Evolutionary conservation across 2,113 vertebrate species (phyloP), one percentile per base, ranked within the genome.

Genomic region (Mesoclemmys tuberculata): DNA sequence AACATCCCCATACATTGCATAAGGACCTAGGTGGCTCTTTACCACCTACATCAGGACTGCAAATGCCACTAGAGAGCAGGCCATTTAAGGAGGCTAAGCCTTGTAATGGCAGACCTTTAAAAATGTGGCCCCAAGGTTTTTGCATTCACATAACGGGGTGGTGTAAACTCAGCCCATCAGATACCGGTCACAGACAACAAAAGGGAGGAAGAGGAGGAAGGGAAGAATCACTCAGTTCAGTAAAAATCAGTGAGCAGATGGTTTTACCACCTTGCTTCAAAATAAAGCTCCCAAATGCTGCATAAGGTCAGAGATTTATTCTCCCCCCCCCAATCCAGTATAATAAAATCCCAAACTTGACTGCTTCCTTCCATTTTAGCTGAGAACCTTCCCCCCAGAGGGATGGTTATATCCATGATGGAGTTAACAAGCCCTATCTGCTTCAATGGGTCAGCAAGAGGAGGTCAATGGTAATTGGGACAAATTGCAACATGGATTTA

Each of bases 231-330:
- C 84, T 92, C 11, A 0, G 84, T 82, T 85, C 95, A 24, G 55
- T 44, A 80, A 92, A 90, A 93, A 93, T 84, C 97, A 96, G 90
- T 91, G 93, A 96, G 93, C 96, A 97, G 95, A 96, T 97, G 96
- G 91, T 80, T 38, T 71, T 71, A n/a, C n/a, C n/a, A 71, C 64
- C 91, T 96, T 96, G 93, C 93, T 80, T 71, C 1, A 4, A 87
- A 94, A 79, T 79, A 51, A 58, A 92, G 91, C 92, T 95, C 90
- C 49, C 49, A 90, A 85, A 86, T 6, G 1, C 1, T 0, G 44
- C 78, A 71, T 29, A 93, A 92, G 58, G 95, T 86, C 93, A 96
- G 95, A 96, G 22, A 61, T 75, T 71, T 26, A 2, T 75, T 85
- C 85, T 18, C 51, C 51, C 29, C 29, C 29, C 3, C 13, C 29